These are phyloP conservation scores for Nibea coibor DNA, from an alignment of 2,113 vertebrate species.

Conservation along the genomic window DNA sequence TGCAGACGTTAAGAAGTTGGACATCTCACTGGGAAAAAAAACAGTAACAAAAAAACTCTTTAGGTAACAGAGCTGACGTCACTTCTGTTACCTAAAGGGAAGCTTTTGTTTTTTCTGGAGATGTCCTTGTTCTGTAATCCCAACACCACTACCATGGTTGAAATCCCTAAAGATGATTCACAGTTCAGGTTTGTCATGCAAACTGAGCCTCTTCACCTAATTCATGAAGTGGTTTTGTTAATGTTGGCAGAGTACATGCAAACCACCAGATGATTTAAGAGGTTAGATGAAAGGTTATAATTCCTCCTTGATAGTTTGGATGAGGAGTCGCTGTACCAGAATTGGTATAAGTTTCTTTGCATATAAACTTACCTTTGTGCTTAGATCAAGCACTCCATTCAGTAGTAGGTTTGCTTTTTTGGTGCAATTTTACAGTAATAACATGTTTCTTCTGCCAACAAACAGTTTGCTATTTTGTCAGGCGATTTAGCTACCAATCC, in stretches of 20 bases:
- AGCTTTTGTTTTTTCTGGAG: neutral
- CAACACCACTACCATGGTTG: too few species aligned
- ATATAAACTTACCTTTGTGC: neutral
- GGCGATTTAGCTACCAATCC: conserved; percentile 19
- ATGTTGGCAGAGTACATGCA: neutral
- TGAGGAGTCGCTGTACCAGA: neutral
- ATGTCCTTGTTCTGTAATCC: neutral
- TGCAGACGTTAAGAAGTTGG: conserved; percentile 32
- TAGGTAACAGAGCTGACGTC: conserved; percentile 4
- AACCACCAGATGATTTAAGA: neutral
- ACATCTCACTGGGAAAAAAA: conserved; percentile 17
- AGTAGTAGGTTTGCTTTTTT: neutral
- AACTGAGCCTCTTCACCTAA: neutral
- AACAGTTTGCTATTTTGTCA: conserved; percentile 21
- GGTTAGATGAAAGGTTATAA: neutral
- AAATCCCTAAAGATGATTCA: neutral
- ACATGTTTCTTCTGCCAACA: conserved; percentile 21
- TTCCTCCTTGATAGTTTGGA: neutral
- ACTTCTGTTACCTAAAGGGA: too few species aligned
- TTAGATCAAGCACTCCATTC: neutral
- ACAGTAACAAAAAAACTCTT: neutral
- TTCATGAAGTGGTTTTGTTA: neutral
- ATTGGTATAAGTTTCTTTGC: neutral
- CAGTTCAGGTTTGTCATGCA: neutral
- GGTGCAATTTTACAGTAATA: neutral